phyloP scores from a whole-genome alignment of 2,888 invertebrate species.

The Parnassius apollo region DNA sequence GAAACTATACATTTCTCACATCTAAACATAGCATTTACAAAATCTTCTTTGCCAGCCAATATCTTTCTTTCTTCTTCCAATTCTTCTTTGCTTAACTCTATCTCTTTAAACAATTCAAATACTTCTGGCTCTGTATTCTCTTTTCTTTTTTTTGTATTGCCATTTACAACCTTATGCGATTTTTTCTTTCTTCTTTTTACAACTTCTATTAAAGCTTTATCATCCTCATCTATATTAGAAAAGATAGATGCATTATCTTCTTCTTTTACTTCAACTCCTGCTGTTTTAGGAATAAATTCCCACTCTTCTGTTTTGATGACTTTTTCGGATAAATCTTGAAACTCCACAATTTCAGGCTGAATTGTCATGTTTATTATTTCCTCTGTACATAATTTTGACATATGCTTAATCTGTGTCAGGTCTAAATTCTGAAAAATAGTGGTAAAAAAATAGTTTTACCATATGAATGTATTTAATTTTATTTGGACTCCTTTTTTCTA shows the following conservation, averaged over 20 bases:
- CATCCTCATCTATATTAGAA: constrained; percentile 38
- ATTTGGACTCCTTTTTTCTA: too few species aligned
- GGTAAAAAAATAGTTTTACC: too few species aligned
- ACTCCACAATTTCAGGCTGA: background rate
- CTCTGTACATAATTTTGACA: constrained; percentile 3
- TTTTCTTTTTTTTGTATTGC: constrained; percentile 31
- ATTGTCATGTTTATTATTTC: constrained; percentile 17
- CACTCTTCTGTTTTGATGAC: constrained; percentile 22
- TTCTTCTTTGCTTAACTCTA: constrained; percentile 49
- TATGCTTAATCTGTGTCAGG: constrained; percentile 3
- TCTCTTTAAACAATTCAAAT: constrained; percentile 41
- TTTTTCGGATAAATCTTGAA: constrained; percentile 3
- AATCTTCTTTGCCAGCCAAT: constrained; percentile 50
- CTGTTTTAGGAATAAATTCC: constrained; percentile 9
- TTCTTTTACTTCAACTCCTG: constrained; percentile 30
- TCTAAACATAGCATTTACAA: constrained; percentile 60
- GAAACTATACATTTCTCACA: constrained; percentile 58
- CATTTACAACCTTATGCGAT: constrained; percentile 26
- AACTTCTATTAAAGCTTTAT: constrained; percentile 33
- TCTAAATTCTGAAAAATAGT: constrained; percentile 17
- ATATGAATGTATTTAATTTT: too few species aligned
- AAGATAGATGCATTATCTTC: constrained; percentile 23
- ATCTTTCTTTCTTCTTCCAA: constrained; percentile 51
- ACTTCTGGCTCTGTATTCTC: constrained; percentile 22
- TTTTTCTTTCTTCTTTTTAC: constrained; percentile 36